These are phyloP conservation scores for Taphrorychus bicolor DNA, from an alignment of 2,888 invertebrate genomes.

Conservation along the genomic window DNA sequence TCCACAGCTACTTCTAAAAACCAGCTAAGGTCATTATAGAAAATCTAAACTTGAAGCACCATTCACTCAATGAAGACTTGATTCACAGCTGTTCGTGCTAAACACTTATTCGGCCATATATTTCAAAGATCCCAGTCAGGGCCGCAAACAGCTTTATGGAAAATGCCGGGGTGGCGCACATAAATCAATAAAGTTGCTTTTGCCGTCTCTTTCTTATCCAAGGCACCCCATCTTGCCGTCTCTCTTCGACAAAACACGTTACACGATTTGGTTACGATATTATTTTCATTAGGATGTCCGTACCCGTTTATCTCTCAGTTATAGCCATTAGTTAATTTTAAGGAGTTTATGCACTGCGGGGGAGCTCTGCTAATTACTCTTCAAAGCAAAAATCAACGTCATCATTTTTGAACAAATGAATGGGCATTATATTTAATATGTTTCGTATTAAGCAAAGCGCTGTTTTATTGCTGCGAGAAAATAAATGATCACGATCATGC, in stretches of 20 bases:
- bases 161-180: constrained; percentile 62
- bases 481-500: background rate
- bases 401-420: background rate
- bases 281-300: constrained; percentile 43
- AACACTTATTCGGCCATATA: constrained; percentile 62
- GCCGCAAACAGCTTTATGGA: constrained; percentile 63
- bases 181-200: constrained; percentile 66
- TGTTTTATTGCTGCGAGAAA: constrained; percentile 5
- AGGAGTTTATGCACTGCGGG: background rate
- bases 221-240: constrained; percentile 44
- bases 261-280: constrained; percentile 46
- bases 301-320: background rate
- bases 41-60: too few species aligned
- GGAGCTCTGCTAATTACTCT: background rate
- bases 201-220: constrained; percentile 52
- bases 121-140: constrained; percentile 55
- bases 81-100: constrained; percentile 59
- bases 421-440: constrained; percentile 16
- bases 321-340: background rate
- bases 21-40: too few species aligned
- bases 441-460: constrained; percentile 6
- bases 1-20: too few species aligned
- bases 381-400: background rate
- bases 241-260: constrained; percentile 50
- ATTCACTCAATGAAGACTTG: constrained; percentile 50